A percentile compares a stretch with the other conserved stretches of the same genome.
Conservation (phyloP, 2,888 invertebrate species). For the Diaperis boleti region DNA sequence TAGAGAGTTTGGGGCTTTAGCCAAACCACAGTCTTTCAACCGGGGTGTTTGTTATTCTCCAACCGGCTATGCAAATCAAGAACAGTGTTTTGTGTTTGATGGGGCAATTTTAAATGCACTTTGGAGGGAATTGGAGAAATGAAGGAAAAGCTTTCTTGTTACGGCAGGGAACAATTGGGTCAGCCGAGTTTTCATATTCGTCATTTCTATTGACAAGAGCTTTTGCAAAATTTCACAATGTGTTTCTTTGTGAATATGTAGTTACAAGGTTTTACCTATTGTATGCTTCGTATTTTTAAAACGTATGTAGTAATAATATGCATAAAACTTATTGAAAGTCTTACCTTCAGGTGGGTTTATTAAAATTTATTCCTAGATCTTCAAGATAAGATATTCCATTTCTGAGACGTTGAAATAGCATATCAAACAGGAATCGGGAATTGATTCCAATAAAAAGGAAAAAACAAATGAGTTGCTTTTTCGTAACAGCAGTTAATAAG, state of each 20-base stretch:
- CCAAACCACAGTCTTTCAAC: constrained; percentile 22
- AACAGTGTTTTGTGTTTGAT: constrained; percentile 27
- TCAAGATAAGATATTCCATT: too few species aligned
- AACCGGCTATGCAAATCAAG: constrained; percentile 19
- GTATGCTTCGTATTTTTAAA: too few species aligned
- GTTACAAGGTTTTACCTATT: too few species aligned
- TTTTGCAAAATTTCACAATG: not conserved
- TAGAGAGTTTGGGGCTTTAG: constrained; percentile 18
- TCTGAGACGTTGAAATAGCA: too few species aligned
- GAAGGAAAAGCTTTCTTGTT: constrained; percentile 5
- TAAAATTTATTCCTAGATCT: too few species aligned
- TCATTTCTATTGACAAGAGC: not conserved
- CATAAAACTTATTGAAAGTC: too few species aligned
- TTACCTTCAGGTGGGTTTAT: too few species aligned
- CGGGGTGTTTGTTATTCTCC: constrained; percentile 28
- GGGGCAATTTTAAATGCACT: constrained; percentile 22
- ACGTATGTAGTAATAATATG: too few species aligned
- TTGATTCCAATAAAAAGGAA: too few species aligned
- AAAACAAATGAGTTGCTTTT: too few species aligned
- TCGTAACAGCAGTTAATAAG: too few species aligned
- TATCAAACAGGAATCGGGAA: too few species aligned
- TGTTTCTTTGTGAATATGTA: not conserved
- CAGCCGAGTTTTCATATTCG: not conserved
- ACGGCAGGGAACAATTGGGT: not conserved
- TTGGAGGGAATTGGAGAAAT: constrained; percentile 10